Percentiles rank a stretch among this genome's conserved stretches.
Conservation (phyloP, 1,140 invertebrate genomes). For the Caerostris darwini region DNA sequence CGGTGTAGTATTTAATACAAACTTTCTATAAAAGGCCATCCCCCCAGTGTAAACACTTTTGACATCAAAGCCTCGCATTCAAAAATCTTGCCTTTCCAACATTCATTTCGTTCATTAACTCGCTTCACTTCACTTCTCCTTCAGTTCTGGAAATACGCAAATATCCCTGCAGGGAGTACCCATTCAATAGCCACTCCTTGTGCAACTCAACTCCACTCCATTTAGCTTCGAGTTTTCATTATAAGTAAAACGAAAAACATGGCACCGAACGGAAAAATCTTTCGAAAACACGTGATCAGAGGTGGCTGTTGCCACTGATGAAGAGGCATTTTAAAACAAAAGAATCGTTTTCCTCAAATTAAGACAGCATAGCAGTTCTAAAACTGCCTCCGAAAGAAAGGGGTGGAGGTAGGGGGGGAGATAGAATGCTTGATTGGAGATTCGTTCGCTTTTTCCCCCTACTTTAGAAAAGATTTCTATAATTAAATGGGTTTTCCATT, state of each 20-base stretch:
- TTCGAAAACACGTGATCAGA: constrained; percentile 1
- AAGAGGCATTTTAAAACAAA: constrained; percentile 50
- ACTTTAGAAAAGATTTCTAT: neutral
- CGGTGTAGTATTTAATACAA: neutral
- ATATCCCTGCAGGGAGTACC: neutral
- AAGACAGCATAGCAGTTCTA: constrained; percentile 5
- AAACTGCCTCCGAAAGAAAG: neutral
- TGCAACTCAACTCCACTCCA: neutral
- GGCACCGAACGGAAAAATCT: neutral
- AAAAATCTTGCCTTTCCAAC: neutral
- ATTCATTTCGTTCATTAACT: neutral
- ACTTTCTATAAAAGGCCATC: neutral
- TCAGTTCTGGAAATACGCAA: neutral
- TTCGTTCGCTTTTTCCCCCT: neutral
- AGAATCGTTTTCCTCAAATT: neutral
- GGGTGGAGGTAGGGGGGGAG: neutral
- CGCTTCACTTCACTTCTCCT: constrained; percentile 14
- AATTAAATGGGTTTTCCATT: constrained; percentile 57
- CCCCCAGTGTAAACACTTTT: neutral
- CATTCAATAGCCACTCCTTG: neutral
- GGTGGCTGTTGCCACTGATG: neutral
- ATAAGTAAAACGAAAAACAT: constrained; percentile 4
- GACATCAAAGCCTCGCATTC: neutral
- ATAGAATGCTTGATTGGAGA: neutral
- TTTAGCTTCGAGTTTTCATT: constrained; percentile 2